A percentile compares a stretch with the other conserved stretches of the same genome.
These are phyloP conservation scores for Drosophila mayri DNA, from an alignment of 1,140 invertebrate genomes.

Conservation along the genomic window DNA sequence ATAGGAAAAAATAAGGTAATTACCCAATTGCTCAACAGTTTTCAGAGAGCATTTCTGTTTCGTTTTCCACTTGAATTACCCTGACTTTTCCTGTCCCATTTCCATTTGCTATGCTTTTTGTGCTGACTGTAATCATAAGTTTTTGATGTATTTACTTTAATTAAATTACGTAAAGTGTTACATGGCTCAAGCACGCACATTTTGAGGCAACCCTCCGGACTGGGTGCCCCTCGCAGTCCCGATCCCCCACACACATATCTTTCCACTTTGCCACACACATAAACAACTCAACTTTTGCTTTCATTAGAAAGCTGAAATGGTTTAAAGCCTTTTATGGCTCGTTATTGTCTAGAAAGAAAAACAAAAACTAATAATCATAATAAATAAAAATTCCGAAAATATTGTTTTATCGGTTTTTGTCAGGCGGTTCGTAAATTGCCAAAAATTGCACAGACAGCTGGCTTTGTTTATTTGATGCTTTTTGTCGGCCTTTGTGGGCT, in stretches of 20 bases:
- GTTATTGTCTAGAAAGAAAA: constrained; percentile 40
- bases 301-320: constrained; percentile 73
- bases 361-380: constrained; percentile 49
- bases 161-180: constrained; percentile 80
- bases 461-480: constrained; percentile 12
- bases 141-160: constrained; percentile 72
- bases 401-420: constrained; percentile 32
- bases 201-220: constrained; percentile 14
- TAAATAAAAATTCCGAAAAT: constrained; percentile 49
- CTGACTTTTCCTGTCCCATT: constrained; percentile 36
- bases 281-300: constrained; percentile 55
- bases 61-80: constrained; percentile 36
- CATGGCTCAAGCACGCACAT: constrained; percentile 66
- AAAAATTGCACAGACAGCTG: constrained; percentile 32
- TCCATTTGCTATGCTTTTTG: constrained; percentile 36
- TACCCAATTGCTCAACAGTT: constrained; percentile 17
- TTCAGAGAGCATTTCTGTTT: constrained; percentile 37
- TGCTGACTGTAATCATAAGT: constrained; percentile 59
- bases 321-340: constrained; percentile 51
- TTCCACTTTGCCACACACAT: constrained; percentile 41
- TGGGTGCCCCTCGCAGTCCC: constrained; percentile 3
- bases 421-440: constrained; percentile 46
- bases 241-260: constrained; percentile 13
- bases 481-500: constrained; percentile 17
- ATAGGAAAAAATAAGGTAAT: neutral